phyloP scores from a whole-genome alignment of 1,140 invertebrate genomes.

The Akabosia matsudoensis region DNA sequence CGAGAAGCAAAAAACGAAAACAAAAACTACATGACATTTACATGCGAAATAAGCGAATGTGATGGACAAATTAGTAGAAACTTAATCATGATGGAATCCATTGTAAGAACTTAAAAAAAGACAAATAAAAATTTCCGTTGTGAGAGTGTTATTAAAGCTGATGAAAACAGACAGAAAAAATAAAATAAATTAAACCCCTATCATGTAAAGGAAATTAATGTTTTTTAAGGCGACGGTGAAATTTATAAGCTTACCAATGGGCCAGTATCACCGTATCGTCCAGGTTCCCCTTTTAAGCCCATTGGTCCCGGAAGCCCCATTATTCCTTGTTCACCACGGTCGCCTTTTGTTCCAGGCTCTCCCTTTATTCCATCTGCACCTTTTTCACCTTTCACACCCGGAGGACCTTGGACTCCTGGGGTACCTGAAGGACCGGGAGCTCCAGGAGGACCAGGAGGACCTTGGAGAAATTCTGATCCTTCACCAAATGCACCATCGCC shows the following conservation, averaged over 20 bases:
- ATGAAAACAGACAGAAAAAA: not conserved
- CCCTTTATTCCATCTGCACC: constrained; percentile 83
- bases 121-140: constrained; percentile 3
- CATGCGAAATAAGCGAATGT: too few species aligned
- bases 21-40: too few species aligned
- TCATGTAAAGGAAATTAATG: too few species aligned
- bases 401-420: constrained; percentile 72
- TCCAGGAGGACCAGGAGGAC: constrained; percentile 80
- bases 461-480: constrained; percentile 49
- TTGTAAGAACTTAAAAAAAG: too few species aligned
- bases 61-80: too few species aligned
- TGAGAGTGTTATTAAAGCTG: not conserved
- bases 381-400: constrained; percentile 82
- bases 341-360: constrained; percentile 67
- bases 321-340: constrained; percentile 84
- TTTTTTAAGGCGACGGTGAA: not conserved
- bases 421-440: constrained; percentile 58
- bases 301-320: constrained; percentile 92
- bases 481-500: constrained; percentile 38
- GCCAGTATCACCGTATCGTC: constrained; percentile 67
- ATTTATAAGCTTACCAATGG: constrained; percentile 68
- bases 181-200: not conserved
- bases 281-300: constrained; percentile 77
- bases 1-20: too few species aligned
- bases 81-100: too few species aligned